phyloP scores from a whole-genome alignment of 2,113 vertebrate genomes.

The Elgaria multicarinata region DNA sequence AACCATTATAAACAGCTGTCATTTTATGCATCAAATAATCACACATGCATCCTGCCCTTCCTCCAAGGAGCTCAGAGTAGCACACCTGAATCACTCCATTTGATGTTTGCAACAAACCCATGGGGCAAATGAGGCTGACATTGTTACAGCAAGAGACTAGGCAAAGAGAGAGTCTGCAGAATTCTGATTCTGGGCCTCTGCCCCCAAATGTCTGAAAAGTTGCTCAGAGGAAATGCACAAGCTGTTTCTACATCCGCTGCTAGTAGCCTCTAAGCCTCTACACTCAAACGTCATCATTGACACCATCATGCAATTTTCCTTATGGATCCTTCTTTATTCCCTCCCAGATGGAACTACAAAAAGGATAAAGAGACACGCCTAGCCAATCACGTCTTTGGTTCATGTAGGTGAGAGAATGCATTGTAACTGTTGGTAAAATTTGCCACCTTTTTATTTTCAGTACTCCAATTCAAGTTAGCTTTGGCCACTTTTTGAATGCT shows the following conservation, averaged over 20 bases:
- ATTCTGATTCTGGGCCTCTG: neutral
- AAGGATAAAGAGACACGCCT: neutral
- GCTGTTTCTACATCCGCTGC: neutral
- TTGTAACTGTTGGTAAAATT: neutral
- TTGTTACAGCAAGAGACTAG: neutral
- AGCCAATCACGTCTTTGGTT: neutral
- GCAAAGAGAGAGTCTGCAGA: neutral
- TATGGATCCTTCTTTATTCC: neutral
- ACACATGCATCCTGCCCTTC: neutral
- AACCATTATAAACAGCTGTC: constrained; percentile 1
- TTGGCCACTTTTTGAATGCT: neutral
- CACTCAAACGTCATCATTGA: neutral
- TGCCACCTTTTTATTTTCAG: neutral
- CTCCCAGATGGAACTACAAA: neutral
- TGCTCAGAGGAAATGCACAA: no score
- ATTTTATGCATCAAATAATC: neutral
- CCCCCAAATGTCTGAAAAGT: no score
- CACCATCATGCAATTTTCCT: neutral
- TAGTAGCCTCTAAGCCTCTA: no score
- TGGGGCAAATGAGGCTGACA: neutral
- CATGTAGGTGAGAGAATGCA: neutral
- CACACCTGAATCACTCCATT: constrained; percentile 9
- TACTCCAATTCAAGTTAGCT: neutral
- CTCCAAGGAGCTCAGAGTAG: no score
- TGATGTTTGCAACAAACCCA: neutral